Base-by-base conservation (phyloP, 2,888 invertebrate species). In the Ormyrus labotus region DNA sequence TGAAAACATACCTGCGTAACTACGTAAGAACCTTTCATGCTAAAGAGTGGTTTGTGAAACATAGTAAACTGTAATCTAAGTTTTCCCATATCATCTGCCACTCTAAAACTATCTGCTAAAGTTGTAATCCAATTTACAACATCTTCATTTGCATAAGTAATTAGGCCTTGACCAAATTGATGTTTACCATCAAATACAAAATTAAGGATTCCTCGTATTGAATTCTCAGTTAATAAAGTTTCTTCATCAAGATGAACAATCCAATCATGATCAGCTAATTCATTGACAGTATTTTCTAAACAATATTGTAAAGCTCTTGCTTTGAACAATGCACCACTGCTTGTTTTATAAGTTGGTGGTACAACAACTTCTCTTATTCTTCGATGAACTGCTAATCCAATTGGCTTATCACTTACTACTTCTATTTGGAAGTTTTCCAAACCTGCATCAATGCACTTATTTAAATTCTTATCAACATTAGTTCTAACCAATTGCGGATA, bases 21-120 rank as follows among this genome's bases (percentile, higher is more conserved):
- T 84, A 99, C 98, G 92, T 96, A 99, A 63, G 98, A 98, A 82
- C 99, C 99, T 92, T 99, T 99, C 98, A 98, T 98, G 91, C 98
- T 98, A 91, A 99, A 98, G 77, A 98, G 92, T 19, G 99, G 98
- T 89, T 96, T 97, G 90, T 98, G 98, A 90, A 99, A 98, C 91
- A 96, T 92, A 87, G 95, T 95, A 89, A 99, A 98, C 90, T 98
- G 98, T 83, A 97, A 93, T 86, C 98, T 93, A 76, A 99, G 92
- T 91, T 99, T 99, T 78, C 99, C 99, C 98, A 99, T 98, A 88
- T 99, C 99, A 92, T 99, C 98, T 47, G 98, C 96, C 0, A 99
- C 98, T 83, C 99, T 94, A 91, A 96, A 98, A 88, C 97, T 97
- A 89, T 99, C 99, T 11, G 98, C 98, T 84, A 99, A 92, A 0